Percentiles rank a stretch among this genome's conserved stretches.
Evolutionary conservation across 2,888 invertebrate species (phyloP).

Genomic region (Oxytorus armatus): DNA sequence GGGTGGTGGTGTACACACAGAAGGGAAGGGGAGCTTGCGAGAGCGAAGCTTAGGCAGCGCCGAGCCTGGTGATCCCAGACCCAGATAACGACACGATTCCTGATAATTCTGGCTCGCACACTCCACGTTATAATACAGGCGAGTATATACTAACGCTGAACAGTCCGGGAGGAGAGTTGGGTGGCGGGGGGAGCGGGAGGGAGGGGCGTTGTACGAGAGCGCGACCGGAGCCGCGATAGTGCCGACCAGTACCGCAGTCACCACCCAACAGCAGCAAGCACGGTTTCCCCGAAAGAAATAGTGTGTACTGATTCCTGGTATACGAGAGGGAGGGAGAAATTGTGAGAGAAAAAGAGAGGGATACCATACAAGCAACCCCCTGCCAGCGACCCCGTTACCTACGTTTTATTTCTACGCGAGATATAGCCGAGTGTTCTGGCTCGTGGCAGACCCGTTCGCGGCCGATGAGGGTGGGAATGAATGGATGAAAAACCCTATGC

Average conservation of each 20-base stretch:
- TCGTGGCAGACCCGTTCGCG: constrained; percentile 37
- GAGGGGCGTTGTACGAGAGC: constrained; percentile 51
- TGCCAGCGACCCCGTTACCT: constrained; percentile 55
- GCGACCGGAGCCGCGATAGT: constrained; percentile 67
- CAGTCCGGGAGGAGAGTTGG: constrained; percentile 24
- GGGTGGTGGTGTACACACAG: constrained; percentile 18
- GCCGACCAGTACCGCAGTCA: constrained; percentile 65
- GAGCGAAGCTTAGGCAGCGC: no score
- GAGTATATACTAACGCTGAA: constrained; percentile 67
- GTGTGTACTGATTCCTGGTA: constrained; percentile 63
- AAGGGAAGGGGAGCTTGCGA: constrained; percentile 75
- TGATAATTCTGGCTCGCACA: constrained; percentile 80
- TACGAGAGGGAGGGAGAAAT: constrained; percentile 33
- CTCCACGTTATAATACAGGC: constrained; percentile 81
- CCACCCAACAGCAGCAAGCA: constrained; percentile 53
- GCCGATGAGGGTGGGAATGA: no score
- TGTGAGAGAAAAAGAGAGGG: constrained; percentile 18
- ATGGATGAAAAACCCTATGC: constrained; percentile 40
- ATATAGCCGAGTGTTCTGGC: constrained; percentile 50
- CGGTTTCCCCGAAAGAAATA: constrained; percentile 59
- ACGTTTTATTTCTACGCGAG: constrained; percentile 59
- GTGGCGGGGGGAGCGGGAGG: constrained; percentile 4
- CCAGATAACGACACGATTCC: constrained; percentile 81
- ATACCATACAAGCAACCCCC: constrained; percentile 51
- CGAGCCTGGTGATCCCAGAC: constrained; percentile 79